Percentiles rank a stretch among this genome's conserved stretches.
Evolutionary conservation across 2,797 vertebrate species (phyloP).

Genomic region (Lagodon rhomboides): DNA sequence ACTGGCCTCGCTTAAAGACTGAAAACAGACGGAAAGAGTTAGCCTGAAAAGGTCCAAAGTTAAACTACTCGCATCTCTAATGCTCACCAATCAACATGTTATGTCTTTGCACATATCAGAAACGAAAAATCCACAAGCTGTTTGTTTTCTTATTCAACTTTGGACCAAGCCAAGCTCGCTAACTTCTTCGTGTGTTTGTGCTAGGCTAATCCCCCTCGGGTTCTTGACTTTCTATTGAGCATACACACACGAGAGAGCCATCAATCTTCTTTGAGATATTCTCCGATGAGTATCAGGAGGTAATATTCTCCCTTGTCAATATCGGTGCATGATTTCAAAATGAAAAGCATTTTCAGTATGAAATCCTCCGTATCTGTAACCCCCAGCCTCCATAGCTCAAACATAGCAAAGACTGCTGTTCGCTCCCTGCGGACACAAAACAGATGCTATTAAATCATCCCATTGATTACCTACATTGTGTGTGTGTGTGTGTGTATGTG

Average conservation of each 20-base stretch:
- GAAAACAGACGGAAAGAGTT: background rate
- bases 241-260: background rate
- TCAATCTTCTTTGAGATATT: background rate
- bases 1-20: background rate
- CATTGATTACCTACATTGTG: conserved; percentile 69
- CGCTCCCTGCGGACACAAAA: conserved; percentile 52
- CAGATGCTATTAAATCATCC: conserved; percentile 73
- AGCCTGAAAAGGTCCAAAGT: background rate
- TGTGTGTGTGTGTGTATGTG: conserved; percentile 30
- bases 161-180: too few species aligned
- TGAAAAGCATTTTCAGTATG: conserved; percentile 21
- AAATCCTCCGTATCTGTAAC: conserved; percentile 32
- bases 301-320: background rate
- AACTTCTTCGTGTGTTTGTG: background rate
- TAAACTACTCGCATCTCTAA: background rate
- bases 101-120: background rate
- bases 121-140: background rate
- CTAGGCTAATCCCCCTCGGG: background rate
- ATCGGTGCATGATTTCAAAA: conserved; percentile 9
- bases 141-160: background rate
- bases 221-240: background rate
- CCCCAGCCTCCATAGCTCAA: conserved; percentile 23
- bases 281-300: background rate
- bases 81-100: background rate
- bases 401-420: conserved; percentile 29